These are phyloP conservation scores for Zelleria hepariella DNA, from an alignment of 2,888 invertebrate genomes.

Conservation along the genomic window DNA sequence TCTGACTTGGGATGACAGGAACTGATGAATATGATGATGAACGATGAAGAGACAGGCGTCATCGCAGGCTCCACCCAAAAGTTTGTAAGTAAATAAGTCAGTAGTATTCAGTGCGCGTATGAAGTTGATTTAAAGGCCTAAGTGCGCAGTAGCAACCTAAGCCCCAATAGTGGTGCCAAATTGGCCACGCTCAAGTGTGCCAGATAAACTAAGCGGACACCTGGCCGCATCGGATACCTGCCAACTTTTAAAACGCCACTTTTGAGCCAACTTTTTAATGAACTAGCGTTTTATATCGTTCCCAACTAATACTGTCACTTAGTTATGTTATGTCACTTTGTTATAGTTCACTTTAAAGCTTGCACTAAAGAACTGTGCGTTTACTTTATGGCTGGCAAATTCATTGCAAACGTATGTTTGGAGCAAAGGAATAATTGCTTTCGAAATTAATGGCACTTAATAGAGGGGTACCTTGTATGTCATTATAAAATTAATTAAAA, in stretches of 20 bases:
- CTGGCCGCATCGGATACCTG: constrained; percentile 28
- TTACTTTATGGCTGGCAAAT: too few relatives aligned
- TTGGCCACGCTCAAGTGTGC: constrained; percentile 28
- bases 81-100: too few relatives aligned
- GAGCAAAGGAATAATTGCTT: not conserved
- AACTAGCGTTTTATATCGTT: constrained; percentile 16
- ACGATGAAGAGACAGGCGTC: constrained; percentile 6
- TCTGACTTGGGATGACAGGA: too few relatives aligned
- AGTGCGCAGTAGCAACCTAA: not conserved
- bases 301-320: constrained; percentile 11
- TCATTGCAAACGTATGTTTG: too few relatives aligned
- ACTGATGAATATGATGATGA: too few relatives aligned
- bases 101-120: too few relatives aligned
- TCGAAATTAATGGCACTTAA: not conserved
- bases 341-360: not conserved
- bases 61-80: constrained; percentile 32
- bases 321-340: not conserved
- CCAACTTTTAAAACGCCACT: constrained; percentile 22
- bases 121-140: not conserved
- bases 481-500: not conserved
- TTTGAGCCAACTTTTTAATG: constrained; percentile 47
- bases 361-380: too few relatives aligned
- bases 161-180: constrained; percentile 30
- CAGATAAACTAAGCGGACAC: constrained; percentile 36
- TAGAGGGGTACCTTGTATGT: not conserved